Evolutionary conservation across 2,797 vertebrate genomes (phyloP).

Genomic region (Selene dorsalis): DNA sequence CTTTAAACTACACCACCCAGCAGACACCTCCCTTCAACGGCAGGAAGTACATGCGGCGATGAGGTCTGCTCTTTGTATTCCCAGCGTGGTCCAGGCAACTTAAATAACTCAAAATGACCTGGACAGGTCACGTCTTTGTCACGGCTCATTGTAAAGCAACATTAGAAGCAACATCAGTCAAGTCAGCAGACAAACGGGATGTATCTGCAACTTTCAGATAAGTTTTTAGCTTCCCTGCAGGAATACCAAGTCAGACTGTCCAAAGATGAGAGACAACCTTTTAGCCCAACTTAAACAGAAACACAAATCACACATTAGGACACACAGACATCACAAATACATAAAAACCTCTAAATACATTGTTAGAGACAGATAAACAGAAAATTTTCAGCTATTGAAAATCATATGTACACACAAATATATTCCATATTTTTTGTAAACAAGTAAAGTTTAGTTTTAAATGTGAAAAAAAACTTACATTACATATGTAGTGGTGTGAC

Average conservation of each 20-base stretch:
- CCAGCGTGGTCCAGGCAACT: background rate
- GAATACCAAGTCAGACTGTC: background rate
- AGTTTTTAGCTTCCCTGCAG: background rate
- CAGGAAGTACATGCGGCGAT: slow-evolving; percentile 58
- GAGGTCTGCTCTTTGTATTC: slow-evolving; percentile 49
- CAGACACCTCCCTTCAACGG: slow-evolving; percentile 59
- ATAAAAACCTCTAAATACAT: too few species aligned
- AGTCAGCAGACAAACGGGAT: background rate
- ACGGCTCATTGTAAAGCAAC: background rate
- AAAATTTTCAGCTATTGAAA: too few species aligned
- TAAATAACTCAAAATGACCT: slow-evolving; percentile 45
- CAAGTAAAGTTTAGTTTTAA: too few species aligned
- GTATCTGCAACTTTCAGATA: background rate
- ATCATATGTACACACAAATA: too few species aligned
- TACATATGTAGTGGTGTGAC: too few species aligned
- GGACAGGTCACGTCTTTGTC: slow-evolving; percentile 19
- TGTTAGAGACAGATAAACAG: too few species aligned
- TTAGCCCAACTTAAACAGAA: background rate
- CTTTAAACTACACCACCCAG: slow-evolving; percentile 63
- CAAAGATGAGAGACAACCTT: background rate
- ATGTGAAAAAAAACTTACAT: too few species aligned
- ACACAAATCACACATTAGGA: background rate
- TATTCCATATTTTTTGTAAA: too few species aligned
- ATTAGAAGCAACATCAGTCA: background rate
- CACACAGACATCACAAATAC: background rate